Evolutionary conservation across 23 tunicate species (phyloP).

Genomic region (Ascidia mentula): DNA sequence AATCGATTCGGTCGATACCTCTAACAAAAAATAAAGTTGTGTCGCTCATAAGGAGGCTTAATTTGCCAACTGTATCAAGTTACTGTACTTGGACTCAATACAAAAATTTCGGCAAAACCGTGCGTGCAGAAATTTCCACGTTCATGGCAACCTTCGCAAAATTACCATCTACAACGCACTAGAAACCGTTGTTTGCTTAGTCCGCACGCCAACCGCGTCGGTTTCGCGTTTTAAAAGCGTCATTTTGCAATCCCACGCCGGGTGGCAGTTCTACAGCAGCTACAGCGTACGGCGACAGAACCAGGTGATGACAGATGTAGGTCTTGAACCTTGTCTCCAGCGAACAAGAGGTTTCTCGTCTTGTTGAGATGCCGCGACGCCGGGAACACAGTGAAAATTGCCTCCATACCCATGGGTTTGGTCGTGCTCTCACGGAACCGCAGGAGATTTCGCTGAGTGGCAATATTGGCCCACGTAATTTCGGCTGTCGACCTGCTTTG

Average conservation of each 20-base stretch:
- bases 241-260: slow-evolving; percentile 31
- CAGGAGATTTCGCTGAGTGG: not conserved
- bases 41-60: no score
- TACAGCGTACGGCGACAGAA: not conserved
- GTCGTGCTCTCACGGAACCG: not conserved
- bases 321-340: slow-evolving; percentile 22
- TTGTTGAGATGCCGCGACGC: not conserved
- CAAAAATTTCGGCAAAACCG: no score
- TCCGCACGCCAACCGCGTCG: not conserved
- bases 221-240: slow-evolving; percentile 30
- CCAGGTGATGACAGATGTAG: slow-evolving; percentile 24
- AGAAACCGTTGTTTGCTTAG: not conserved
- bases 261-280: not conserved
- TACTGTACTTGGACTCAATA: no score
- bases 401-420: not conserved
- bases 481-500: slow-evolving; percentile 3
- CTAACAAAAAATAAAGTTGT: no score
- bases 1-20: no score
- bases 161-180: not conserved
- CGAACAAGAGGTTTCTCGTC: not conserved
- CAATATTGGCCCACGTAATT: slow-evolving; percentile 5
- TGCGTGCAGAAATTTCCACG: no score
- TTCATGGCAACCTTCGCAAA: no score
- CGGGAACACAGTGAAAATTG: not conserved
- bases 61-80: no score